Conservation (phyloP, 2,797 vertebrate genomes). For the Sarcoramphus papa region DNA sequence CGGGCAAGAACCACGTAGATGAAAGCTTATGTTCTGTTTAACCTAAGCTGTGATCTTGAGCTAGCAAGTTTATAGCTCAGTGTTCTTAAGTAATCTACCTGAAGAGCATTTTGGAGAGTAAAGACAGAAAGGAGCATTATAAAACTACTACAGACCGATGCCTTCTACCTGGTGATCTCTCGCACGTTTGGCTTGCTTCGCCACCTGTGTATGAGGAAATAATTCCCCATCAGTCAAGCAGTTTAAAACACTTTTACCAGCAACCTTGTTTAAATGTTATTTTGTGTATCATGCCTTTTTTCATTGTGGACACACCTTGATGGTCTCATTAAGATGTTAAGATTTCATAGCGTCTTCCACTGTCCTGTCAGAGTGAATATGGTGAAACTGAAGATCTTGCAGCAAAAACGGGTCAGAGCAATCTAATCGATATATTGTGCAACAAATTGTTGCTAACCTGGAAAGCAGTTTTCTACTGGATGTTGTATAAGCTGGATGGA, state of each 20-base stretch:
- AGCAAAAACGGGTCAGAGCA: slow-evolving; percentile 34
- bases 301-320: background rate
- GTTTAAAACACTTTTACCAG: background rate
- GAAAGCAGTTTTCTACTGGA: background rate
- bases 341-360: slow-evolving; percentile 24
- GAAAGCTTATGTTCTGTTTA: background rate
- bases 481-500: slow-evolving; percentile 21
- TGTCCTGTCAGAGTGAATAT: background rate
- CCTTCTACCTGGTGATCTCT: background rate
- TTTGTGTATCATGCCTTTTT: background rate
- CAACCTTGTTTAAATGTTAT: background rate
- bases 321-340: background rate
- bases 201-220: background rate
- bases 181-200: background rate
- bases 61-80: background rate
- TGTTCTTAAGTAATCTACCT: background rate
- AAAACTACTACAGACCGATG: background rate
- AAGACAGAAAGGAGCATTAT: background rate
- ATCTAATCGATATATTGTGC: background rate
- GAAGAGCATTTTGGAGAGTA: background rate
- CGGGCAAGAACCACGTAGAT: background rate
- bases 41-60: background rate
- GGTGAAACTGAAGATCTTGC: slow-evolving; percentile 6
- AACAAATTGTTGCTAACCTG: slow-evolving; percentile 15
- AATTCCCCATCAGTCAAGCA: background rate